Evolutionary conservation across 2,113 vertebrate species (phyloP), one percentile per base, ranked within the genome.

Genomic region (Silurus meridionalis): DNA sequence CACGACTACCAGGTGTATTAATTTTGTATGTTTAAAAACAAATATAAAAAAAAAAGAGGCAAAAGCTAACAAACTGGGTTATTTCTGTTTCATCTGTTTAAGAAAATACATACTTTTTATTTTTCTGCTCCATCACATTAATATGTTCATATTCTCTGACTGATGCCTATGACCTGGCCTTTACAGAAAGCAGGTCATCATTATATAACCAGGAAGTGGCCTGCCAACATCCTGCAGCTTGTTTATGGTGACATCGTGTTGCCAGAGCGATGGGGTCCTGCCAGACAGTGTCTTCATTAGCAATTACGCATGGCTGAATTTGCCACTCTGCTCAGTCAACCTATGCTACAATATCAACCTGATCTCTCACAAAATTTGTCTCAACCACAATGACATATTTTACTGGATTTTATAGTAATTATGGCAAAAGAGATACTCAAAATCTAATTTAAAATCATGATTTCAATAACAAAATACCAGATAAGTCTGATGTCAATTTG

Each of bases 181-280:
- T 90, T 89, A 84, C 87, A 80, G 85, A 87, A 93, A 94, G 89
- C 87, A 85, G 90, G 91, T 92, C 90, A 88, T 77, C 88, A 74
- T 94, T 92, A 94, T 93, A 91, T 91, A 94, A 94, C 88, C 91
- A 93, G 89, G 89, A 92, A 92, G 90, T 90, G 87, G 83, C 91
- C 89, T 94, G 93, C 93, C 93, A 94, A 91, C 17, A 64, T 94
- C 93, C 93, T 93, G 94, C 90, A 93, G 93, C 92, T 93, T 95
- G 93, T 93, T 94, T 93, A 92, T 87, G 87, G 90, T 93, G 93
- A 94, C 91, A 92, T 94, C 90, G 92, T 89, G 92, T 91, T 94
- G 92, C 90, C 90, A 89, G 90, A 90, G 91, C 87, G 90, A 87
- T 86, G 25, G 90, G 91, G 90, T 93, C 91, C 91, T 92, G 90